Percentiles rank a stretch among this genome's conserved stretches.
phyloP scores from a whole-genome alignment of 2,113 vertebrate species.

The Procapra przewalskii region DNA sequence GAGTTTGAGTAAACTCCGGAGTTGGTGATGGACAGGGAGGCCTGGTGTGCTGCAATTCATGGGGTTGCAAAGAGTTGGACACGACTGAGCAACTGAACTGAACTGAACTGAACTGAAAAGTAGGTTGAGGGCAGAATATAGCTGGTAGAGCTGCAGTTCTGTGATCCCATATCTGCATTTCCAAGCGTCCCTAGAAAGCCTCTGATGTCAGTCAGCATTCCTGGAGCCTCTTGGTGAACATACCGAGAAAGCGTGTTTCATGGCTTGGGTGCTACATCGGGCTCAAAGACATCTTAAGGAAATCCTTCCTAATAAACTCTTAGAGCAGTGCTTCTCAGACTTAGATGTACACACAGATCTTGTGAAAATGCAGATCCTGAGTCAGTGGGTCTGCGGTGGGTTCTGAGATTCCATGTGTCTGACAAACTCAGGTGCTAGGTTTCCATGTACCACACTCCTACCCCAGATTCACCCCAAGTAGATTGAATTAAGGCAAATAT shows the following conservation, averaged over 20 bases:
- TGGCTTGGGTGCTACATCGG: rapidly evolving
- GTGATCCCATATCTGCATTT: neutral
- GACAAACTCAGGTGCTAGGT: neutral
- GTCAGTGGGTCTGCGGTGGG: neutral
- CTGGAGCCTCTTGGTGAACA: neutral
- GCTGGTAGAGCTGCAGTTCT: neutral
- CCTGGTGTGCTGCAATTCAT: no score
- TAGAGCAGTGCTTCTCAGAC: neutral
- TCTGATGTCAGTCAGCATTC: neutral
- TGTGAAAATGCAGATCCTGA: neutral
- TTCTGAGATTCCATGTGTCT: neutral
- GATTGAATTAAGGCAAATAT: neutral
- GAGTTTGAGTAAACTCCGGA: no score
- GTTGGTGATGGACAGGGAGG: no score
- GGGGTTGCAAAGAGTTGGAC: no score
- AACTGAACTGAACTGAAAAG: neutral
- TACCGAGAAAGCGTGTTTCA: neutral
- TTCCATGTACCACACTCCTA: neutral
- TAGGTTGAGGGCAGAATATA: neutral
- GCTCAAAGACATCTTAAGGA: neutral
- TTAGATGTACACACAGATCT: neutral
- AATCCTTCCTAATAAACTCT: neutral
- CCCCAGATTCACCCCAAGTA: neutral
- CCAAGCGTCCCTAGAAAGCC: neutral
- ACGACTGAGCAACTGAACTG: rapidly evolving